phyloP scores from a whole-genome alignment of 2,888 invertebrate genomes.

The Emesis furor region DNA sequence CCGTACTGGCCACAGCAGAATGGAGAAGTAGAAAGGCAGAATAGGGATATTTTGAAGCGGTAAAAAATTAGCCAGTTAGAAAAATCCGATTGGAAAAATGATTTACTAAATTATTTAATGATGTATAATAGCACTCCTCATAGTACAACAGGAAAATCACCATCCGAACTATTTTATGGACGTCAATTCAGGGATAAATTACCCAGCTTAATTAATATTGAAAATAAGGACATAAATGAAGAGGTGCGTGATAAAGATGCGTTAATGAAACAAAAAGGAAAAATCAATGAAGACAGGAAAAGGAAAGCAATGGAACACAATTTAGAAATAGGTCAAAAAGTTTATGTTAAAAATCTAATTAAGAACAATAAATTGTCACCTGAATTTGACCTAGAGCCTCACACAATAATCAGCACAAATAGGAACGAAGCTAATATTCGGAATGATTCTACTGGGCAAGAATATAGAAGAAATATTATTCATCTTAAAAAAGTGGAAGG shows the following conservation, averaged over 20 bases:
- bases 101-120: conserved; percentile 36
- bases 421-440: conserved; percentile 26
- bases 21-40: conserved; percentile 75
- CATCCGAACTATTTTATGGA: not conserved
- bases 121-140: conserved; percentile 15
- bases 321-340: conserved; percentile 53
- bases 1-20: conserved; percentile 75
- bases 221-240: conserved; percentile 38
- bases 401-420: conserved; percentile 20
- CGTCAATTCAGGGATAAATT: not conserved
- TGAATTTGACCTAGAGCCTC: conserved; percentile 39
- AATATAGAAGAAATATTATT: conserved; percentile 41
- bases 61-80: conserved; percentile 60
- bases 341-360: conserved; percentile 48
- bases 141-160: not conserved
- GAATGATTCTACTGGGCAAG: conserved; percentile 39
- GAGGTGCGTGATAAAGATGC: conserved; percentile 57
- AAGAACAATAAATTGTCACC: conserved; percentile 51
- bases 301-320: conserved; percentile 37
- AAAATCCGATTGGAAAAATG: conserved; percentile 35
- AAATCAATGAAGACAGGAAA: conserved; percentile 53
- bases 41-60: conserved; percentile 71
- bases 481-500: conserved; percentile 56
- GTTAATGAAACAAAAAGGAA: conserved; percentile 60
- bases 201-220: not conserved